Evolutionary conservation across 2,888 invertebrate genomes (phyloP).

Genomic region (Rhamphomyia laevipes): DNA sequence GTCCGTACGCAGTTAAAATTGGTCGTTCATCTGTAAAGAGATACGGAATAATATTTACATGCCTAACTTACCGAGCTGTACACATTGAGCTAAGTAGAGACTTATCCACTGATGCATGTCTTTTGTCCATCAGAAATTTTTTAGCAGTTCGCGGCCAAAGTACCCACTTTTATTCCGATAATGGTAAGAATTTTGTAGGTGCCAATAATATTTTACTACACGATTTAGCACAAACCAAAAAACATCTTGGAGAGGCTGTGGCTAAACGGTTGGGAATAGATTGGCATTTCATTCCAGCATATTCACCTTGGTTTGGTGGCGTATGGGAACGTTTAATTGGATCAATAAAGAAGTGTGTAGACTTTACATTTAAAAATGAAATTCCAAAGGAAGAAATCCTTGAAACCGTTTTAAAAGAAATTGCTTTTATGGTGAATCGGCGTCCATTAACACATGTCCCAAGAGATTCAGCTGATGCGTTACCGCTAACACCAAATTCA

Average conservation of each 20-base stretch:
- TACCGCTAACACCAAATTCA: too few relatives aligned
- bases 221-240: background rate
- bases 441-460: too few relatives aligned
- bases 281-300: conserved; percentile 3
- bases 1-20: background rate
- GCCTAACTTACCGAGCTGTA: conserved; percentile 2
- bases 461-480: too few relatives aligned
- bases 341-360: conserved; percentile 1
- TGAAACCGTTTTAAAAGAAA: too few relatives aligned
- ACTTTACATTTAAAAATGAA: background rate
- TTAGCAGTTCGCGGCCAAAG: too few relatives aligned
- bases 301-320: conserved; percentile 4
- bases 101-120: background rate
- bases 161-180: conserved; percentile 1
- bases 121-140: too few relatives aligned
- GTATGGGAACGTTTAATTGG: conserved; percentile 4
- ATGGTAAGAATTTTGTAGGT: conserved; percentile 3
- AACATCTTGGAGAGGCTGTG: too few relatives aligned
- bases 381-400: background rate
- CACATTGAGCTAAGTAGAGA: conserved; percentile 2
- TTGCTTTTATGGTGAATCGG: too few relatives aligned
- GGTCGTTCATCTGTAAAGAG: background rate
- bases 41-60: conserved; percentile 4
- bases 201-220: background rate
- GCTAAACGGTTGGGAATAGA: too few relatives aligned